phyloP scores from a whole-genome alignment of 2,888 invertebrate genomes.

The Laothoe populi region DNA sequence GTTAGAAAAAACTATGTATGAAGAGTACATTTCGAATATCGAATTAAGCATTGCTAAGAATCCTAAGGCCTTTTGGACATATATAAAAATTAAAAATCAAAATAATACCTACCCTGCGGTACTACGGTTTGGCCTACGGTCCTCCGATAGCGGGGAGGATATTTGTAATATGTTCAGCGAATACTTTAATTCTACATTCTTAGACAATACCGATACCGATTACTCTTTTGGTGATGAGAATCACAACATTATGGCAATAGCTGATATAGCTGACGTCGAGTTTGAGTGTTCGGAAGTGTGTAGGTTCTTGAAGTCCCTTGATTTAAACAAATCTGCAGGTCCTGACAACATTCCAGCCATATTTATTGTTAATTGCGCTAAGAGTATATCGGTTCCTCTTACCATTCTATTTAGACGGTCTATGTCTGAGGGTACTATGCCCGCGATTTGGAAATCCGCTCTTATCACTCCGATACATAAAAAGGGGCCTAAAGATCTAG shows the following conservation, averaged over 20 bases:
- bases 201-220: not conserved
- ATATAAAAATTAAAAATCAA: not conserved
- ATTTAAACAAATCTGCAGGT: not conserved
- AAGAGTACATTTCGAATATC: not conserved
- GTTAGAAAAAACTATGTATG: not conserved
- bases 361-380: not conserved
- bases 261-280: not conserved
- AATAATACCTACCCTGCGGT: not conserved
- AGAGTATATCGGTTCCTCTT: not conserved
- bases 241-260: not conserved
- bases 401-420: not conserved
- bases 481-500: constrained; percentile 19
- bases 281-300: not conserved
- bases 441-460: not conserved
- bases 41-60: not conserved
- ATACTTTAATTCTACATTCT: not conserved
- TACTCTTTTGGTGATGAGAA: not conserved
- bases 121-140: not conserved
- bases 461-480: constrained; percentile 29
- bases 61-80: not conserved
- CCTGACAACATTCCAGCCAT: not conserved
- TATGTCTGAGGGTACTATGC: not conserved
- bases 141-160: not conserved
- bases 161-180: not conserved
- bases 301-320: not conserved